A percentile compares a stretch with the other conserved stretches of the same genome.
These are phyloP conservation scores for Hylia prasina DNA, from an alignment of 2,113 vertebrate species.

Conservation along the genomic window DNA sequence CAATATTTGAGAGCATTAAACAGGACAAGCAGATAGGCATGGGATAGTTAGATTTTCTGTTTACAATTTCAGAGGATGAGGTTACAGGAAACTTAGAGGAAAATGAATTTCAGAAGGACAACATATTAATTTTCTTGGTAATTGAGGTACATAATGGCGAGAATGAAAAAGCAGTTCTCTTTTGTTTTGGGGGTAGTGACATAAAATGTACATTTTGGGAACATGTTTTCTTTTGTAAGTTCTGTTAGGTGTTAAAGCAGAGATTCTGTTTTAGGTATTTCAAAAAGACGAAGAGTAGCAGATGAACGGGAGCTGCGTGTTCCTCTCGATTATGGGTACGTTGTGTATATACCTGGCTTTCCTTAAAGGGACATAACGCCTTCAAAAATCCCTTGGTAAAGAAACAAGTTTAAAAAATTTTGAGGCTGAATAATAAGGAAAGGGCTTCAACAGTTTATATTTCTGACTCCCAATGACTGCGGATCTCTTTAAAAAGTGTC, in stretches of 20 bases:
- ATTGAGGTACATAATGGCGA: not conserved
- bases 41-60: not conserved
- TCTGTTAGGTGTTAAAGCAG: constrained; percentile 16
- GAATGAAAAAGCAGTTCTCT: not conserved
- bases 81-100: not conserved
- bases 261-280: constrained; percentile 73
- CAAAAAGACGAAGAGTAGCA: constrained; percentile 84
- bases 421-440: not conserved
- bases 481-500: not conserved
- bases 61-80: not conserved
- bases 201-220: not conserved
- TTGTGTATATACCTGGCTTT: not conserved
- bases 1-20: not conserved
- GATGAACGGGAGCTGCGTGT: constrained; percentile 85
- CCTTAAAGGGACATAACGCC: not conserved
- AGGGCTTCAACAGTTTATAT: not conserved
- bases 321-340: constrained; percentile 90
- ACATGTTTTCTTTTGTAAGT: not conserved
- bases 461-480: not conserved
- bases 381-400: not conserved
- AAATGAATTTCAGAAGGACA: not conserved
- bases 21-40: not conserved
- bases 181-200: not conserved
- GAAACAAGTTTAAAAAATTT: not conserved
- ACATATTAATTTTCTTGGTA: not conserved